Conservation (phyloP, 2,888 invertebrate species). For the Meiosimyza platycephala region DNA sequence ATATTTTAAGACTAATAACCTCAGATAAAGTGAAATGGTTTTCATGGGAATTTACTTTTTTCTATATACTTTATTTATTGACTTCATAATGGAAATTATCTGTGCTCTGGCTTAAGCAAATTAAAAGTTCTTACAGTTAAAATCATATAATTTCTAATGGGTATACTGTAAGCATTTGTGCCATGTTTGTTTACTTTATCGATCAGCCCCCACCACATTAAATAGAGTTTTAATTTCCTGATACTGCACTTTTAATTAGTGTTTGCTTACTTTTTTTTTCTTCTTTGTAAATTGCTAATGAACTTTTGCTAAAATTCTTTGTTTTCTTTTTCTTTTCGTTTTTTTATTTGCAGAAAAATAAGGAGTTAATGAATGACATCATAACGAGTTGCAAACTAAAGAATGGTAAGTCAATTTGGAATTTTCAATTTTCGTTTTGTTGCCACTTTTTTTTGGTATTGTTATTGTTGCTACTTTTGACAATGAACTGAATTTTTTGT, state of each 20-base stretch:
- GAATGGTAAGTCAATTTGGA: slow-evolving; percentile 72
- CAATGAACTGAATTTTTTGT: too few species aligned
- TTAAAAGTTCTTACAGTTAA: too few species aligned
- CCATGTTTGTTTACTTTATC: not conserved
- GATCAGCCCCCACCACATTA: not conserved
- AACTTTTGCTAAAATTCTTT: slow-evolving; percentile 25
- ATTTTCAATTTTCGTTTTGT: not conserved
- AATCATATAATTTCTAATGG: not conserved
- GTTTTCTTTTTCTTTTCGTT: slow-evolving; percentile 48
- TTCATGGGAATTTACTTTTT: too few species aligned
- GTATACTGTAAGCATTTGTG: not conserved
- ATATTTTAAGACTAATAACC: too few species aligned
- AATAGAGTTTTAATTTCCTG: slow-evolving; percentile 35
- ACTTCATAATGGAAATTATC: too few species aligned
- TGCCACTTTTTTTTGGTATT: too few species aligned
- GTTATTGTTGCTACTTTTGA: too few species aligned
- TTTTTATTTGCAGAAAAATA: slow-evolving; percentile 77
- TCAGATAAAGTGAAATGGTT: too few species aligned
- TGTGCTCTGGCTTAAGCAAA: too few species aligned
- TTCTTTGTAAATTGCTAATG: slow-evolving; percentile 20
- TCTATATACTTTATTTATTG: too few species aligned
- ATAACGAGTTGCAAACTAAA: slow-evolving; percentile 75
- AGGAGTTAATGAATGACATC: slow-evolving; percentile 80
- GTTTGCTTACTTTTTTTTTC: slow-evolving; percentile 3
- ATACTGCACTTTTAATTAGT: slow-evolving; percentile 22